Percentiles rank a stretch among this genome's conserved stretches.
These are phyloP conservation scores for Anoplolepis gracilipes DNA, from an alignment of 1,140 invertebrate genomes.

Conservation along the genomic window DNA sequence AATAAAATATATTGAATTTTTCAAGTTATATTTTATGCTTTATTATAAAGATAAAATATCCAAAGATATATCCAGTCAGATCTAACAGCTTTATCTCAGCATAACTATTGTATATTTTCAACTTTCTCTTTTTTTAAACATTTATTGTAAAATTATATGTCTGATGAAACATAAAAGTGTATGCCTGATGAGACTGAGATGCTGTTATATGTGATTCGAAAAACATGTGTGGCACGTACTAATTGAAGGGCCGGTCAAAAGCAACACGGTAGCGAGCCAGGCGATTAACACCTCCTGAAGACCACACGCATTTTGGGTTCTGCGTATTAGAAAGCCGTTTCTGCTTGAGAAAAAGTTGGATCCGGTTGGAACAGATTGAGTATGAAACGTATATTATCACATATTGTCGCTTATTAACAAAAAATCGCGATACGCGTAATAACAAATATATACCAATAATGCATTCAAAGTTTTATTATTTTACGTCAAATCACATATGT, in stretches of 20 bases:
- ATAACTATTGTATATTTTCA: not conserved
- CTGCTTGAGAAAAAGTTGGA: constrained; percentile 54
- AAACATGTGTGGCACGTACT: constrained; percentile 78
- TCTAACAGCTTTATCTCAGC: not conserved
- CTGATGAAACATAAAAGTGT: constrained; percentile 13
- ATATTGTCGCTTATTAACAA: constrained; percentile 8
- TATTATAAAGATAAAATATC: not conserved
- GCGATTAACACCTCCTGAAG: constrained; percentile 84
- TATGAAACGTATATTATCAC: constrained; percentile 14
- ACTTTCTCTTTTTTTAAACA: not conserved
- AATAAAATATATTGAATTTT: not conserved
- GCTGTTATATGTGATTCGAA: constrained; percentile 40
- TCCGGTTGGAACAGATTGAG: not conserved
- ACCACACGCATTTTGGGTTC: constrained; percentile 81
- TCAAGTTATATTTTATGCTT: not conserved
- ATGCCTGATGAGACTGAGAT: constrained; percentile 23
- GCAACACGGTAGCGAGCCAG: constrained; percentile 82
- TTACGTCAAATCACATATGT: not conserved
- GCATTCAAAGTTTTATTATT: not conserved
- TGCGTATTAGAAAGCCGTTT: constrained; percentile 55
- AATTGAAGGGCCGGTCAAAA: constrained; percentile 84
- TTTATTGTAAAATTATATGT: constrained; percentile 18
- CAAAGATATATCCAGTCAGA: not conserved
- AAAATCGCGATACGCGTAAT: not conserved
- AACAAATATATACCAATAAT: not conserved